These are phyloP conservation scores for Falco columbarius DNA, from an alignment of 2,797 vertebrate species.

Conservation along the genomic window DNA sequence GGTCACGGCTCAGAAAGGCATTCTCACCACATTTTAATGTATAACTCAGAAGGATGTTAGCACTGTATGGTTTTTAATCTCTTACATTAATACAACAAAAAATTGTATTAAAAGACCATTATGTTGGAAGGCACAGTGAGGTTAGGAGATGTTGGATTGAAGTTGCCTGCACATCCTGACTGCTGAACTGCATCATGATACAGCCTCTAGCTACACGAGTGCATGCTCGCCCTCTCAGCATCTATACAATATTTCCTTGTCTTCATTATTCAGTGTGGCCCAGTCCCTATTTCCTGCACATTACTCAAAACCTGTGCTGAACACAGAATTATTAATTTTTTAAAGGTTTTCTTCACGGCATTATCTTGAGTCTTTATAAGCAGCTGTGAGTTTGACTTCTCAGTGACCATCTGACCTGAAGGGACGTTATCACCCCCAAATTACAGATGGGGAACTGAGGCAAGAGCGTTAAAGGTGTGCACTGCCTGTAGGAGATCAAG, in stretches of 20 bases:
- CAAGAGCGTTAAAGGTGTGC: not conserved
- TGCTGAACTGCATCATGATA: not conserved
- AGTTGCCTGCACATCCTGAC: slow-evolving; percentile 3
- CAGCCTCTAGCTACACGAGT: not conserved
- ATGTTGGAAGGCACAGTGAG: not conserved
- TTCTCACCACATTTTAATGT: not conserved
- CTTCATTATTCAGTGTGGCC: not conserved
- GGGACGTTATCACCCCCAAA: not conserved
- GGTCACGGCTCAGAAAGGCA: not conserved
- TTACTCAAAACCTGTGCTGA: not conserved
- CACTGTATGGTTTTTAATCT: not conserved
- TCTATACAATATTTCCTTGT: not conserved
- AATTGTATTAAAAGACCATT: slow-evolving; percentile 15
- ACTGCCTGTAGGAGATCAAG: not conserved
- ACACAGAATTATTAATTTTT: not conserved
- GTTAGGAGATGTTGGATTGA: slow-evolving; percentile 2
- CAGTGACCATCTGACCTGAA: not conserved
- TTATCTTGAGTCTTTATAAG: not conserved
- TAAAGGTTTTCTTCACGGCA: not conserved
- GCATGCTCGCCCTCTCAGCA: not conserved
- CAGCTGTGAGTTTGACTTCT: not conserved
- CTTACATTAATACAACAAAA: not conserved
- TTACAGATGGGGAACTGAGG: not conserved
- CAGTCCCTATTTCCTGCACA: not conserved
- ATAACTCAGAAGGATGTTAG: slow-evolving; percentile 7